Percentiles rank a stretch among this genome's conserved stretches.
Evolutionary conservation across 2,797 vertebrate species (phyloP).

Genomic region (Cephalopachus bancanus): DNA sequence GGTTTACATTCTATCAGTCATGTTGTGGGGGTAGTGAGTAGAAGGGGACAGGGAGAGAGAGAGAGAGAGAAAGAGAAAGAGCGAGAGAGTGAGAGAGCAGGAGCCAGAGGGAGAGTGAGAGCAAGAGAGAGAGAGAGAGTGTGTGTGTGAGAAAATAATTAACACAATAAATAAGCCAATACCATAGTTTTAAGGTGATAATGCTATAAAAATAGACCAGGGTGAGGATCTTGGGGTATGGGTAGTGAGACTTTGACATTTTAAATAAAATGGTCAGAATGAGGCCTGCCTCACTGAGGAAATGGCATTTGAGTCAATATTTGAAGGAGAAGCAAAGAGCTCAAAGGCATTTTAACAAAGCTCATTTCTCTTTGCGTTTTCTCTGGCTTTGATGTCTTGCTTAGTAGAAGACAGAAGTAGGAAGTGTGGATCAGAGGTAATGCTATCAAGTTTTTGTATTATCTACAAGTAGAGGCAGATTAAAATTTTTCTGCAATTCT

Average conservation of each 20-base stretch:
- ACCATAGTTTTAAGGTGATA: background rate
- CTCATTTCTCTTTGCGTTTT: constrained; percentile 56
- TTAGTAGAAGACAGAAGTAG: background rate
- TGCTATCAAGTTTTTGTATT: constrained; percentile 47
- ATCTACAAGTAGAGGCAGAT: background rate
- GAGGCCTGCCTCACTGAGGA: constrained; percentile 1
- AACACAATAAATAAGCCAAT: background rate
- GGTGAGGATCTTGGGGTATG: background rate
- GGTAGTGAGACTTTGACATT: background rate
- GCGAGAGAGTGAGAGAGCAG: background rate
- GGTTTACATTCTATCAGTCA: background rate
- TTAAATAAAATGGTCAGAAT: constrained; percentile 30
- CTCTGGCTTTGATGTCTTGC: constrained; percentile 49
- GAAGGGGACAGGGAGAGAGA: background rate
- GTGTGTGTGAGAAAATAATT: background rate
- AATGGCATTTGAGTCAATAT: constrained; percentile 42
- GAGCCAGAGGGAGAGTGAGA: background rate
- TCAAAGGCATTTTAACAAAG: constrained; percentile 39
- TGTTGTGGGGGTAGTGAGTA: background rate
- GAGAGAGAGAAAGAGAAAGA: background rate
- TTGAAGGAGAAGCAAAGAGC: constrained; percentile 3
- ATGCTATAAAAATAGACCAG: background rate
- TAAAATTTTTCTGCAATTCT: constrained; percentile 11
- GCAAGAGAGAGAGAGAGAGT: background rate
- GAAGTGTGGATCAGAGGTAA: constrained; percentile 2